Base-by-base conservation (phyloP, 2,888 invertebrate species). In the Elegia similella region DNA sequence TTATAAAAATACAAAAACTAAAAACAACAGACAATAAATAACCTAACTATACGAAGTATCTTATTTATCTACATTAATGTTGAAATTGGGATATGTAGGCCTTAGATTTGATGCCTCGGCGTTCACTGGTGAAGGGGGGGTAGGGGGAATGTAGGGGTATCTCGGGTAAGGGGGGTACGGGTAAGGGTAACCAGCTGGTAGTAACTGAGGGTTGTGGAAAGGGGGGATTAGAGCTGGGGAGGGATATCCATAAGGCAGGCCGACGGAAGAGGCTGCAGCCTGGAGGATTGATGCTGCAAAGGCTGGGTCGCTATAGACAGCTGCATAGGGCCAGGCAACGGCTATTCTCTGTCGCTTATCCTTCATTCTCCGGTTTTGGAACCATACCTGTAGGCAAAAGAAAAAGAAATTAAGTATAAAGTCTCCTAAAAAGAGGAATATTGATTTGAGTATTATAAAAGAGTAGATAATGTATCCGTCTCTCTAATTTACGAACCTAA, bases 311-410 rank as follows among this genome's bases (percentile, higher is more conserved):
- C 97, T 95, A 88, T 98, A 98, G 58, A 98, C 97, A 0, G 97
- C 96, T 0, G 97, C 96, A 85, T 98, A 98, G 0, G 98, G 98
- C 98, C 99, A 99, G 0, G 97, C 96, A 68, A 98, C 95, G 0
- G 98, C 97, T 82, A 98, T 95, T 13, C 98, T 93, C 78, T 99
- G 99, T 0, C 99, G 94, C 75, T 99, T 99, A 91, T 99, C 99
- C 80, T 99, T 98, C 98, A 98, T 98, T 55, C 98, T 93, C 38
- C 98, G 93, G 82, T 98, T 98, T 93, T 98, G 98, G 83, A 99
- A 99, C 99, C 99, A 99, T 16, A 98, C 97, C 97, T 97, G 93
- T 85, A 42, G 66, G 70, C 70, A 80, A 84, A 66, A 53, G 54
- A 34, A 66, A 56, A 56, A 52, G 15, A 59, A 42, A 47, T 29